Base-by-base conservation (phyloP, 1,140 invertebrate genomes). In the Diuraphis noxia region DNA sequence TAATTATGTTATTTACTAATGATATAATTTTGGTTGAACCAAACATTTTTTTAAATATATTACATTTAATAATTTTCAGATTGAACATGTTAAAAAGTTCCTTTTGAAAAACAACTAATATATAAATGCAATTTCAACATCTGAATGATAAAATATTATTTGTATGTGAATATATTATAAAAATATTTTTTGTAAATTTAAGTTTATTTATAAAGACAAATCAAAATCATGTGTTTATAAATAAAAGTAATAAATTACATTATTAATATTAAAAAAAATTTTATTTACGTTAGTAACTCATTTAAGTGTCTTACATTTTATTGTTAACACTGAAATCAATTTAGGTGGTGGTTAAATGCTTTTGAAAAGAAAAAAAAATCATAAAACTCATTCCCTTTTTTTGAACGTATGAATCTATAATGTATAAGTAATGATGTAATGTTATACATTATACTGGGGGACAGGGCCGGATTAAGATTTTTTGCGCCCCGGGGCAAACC, bases 21-120 rank as follows among this genome's bases (percentile, higher is more conserved):
- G 9, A 7, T 38, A 40, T 36, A 79, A 38, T 81, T 81, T 81
- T 81, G 9, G 23, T 81, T 81, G 9, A 23, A 1, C 8, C 36
- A 40, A 41, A 30, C 38, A 72, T 25, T 40, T 40, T 36, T 79
- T 23, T 23, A 49, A 49, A 81, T 38, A 10, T 30, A 13, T 38
- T 23, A n/a, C n/a, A n/a, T n/a, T 72, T 72, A 17, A 23, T 72
- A 36, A 86, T 86, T 86, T 86, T 86, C 85, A 86, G 85, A 86
- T 86, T 86, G 46, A 86, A 52, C 8, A 86, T 6, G 6, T 46
- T 34, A 52, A 52, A 21, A 85, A 25, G 43, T 86, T 86, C 43
- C 34, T 52, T 36, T 49, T 52, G 5, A 86, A 23, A 49, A 49
- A 36, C 43, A 52, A 52, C 46, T 9, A 34, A 46, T 46, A 49